Base-by-base conservation (phyloP, 2,113 vertebrate species). In the Eupsittula cactorum region DNA sequence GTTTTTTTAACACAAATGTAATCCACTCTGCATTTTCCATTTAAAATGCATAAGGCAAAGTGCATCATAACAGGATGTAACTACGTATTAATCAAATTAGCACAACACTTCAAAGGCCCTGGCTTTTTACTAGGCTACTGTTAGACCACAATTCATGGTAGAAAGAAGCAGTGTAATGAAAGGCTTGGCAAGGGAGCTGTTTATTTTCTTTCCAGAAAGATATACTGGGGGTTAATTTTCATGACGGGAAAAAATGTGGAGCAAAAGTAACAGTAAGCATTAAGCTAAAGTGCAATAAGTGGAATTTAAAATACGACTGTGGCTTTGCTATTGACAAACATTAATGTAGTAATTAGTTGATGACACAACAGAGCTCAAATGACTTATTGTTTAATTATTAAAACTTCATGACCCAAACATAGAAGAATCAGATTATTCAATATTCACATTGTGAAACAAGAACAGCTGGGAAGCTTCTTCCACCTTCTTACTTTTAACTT, bases 41-140 rank as follows among this genome's bases (percentile, higher is more conserved):
- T 98, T 98, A 98, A 98, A 98, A 98, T 98, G 98, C 98, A 97
- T 97, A 98, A 98, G 97, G 98, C 98, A 98, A 98, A 98, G 98
- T 98, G 98, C 98, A 98, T 98, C 97, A 98, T 98, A 98, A 98
- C 98, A 98, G 97, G 97, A 98, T 97, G 97, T 97, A 98, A 98
- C 98, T 96, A 97, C 10, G 46, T 98, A 98, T 98, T 99, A 98
- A 99, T 98, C 98, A 98, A 98, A 99, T 98, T 98, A 98, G 98
- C 96, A 97, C 97, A 97, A 98, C 98, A 98, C 98, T 98, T 98
- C 98, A 98, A 98, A 98, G 97, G 95, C 94, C 82, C 82, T 86
- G 86, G 97, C 97, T 97, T 98, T 98, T 97, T 97, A 96, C 96
- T 93, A 95, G 92, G 96, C 96, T 97, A 95, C 96, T 97, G 97